Conservation (phyloP, 2,888 invertebrate genomes). For the Drosophila longiperda region DNA sequence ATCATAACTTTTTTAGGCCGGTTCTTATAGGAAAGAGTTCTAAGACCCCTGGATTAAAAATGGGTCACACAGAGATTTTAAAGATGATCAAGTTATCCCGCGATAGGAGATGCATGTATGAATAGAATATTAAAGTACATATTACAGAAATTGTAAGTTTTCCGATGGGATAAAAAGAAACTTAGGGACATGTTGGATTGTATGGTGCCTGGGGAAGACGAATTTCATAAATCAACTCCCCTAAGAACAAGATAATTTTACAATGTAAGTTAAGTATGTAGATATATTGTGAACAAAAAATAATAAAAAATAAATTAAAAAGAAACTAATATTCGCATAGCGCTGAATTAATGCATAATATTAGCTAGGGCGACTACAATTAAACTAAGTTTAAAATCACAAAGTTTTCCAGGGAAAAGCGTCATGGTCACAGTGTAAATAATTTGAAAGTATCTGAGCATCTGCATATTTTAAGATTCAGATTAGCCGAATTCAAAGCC, state of each 20-base stretch:
- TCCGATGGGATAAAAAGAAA: no score
- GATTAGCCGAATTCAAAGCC: constrained; percentile 90
- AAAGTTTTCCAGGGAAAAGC: constrained; percentile 69
- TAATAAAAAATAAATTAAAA: neutral
- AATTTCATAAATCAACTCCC: neutral
- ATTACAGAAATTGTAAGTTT: no score
- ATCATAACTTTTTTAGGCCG: neutral
- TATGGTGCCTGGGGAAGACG: neutral
- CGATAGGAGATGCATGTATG: no score
- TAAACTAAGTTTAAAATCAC: constrained; percentile 64
- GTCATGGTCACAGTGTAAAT: constrained; percentile 55
- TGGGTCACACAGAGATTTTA: no score
- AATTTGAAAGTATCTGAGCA: constrained; percentile 40
- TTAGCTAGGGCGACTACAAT: constrained; percentile 4
- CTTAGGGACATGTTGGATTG: no score
- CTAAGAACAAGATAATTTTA: neutral
- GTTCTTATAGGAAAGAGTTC: no score
- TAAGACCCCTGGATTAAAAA: no score
- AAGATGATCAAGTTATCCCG: no score
- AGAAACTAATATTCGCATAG: constrained; percentile 45
- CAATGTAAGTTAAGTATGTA: neutral
- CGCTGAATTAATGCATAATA: constrained; percentile 14
- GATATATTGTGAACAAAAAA: neutral
- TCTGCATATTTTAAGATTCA: neutral
- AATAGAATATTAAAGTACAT: no score